phyloP scores from a whole-genome alignment of 2,113 vertebrate genomes.

The Morone saxatilis region DNA sequence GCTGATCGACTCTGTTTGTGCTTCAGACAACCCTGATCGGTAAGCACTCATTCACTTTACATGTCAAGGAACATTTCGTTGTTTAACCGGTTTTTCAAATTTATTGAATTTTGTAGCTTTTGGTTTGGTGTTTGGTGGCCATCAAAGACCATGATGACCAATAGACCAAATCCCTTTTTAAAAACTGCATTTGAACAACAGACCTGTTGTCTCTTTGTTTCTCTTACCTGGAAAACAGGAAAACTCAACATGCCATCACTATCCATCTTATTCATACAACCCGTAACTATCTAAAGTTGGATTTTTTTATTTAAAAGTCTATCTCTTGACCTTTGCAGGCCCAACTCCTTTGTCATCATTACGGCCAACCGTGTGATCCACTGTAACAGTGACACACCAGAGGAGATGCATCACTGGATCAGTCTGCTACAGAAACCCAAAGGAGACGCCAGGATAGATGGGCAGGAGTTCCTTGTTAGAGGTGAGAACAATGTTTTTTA shows the following conservation, averaged over 20 bases:
- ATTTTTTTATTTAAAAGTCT: not conserved
- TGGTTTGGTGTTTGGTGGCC: not conserved
- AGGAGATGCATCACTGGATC: slow-evolving; percentile 98
- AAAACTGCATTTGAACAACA: not conserved
- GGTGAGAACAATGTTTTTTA: slow-evolving; percentile 73
- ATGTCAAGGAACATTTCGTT: not conserved
- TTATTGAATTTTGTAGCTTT: not conserved
- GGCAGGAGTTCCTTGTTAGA: slow-evolving; percentile 93
- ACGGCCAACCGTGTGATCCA: slow-evolving; percentile 95
- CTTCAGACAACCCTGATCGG: slow-evolving; percentile 95
- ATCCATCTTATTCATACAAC: not conserved
- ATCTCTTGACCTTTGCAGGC: slow-evolving; percentile 76
- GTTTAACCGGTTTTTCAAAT: not conserved
- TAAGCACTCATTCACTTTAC: slow-evolving; percentile 58
- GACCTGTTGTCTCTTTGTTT: not conserved
- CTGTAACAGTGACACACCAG: slow-evolving; percentile 93
- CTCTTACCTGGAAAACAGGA: not conserved
- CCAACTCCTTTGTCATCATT: slow-evolving; percentile 96
- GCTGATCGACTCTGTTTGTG: slow-evolving; percentile 94
- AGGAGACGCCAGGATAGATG: slow-evolving; percentile 91
- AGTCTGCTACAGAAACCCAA: slow-evolving; percentile 94
- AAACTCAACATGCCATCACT: not conserved
- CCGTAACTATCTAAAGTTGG: not conserved
- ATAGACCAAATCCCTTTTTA: not conserved
- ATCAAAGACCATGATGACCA: not conserved